Evolutionary conservation across 37 sponge, comb jelly and placozoan species (phyloP).

Genomic region (Chondrilla cf. caribensis): DNA sequence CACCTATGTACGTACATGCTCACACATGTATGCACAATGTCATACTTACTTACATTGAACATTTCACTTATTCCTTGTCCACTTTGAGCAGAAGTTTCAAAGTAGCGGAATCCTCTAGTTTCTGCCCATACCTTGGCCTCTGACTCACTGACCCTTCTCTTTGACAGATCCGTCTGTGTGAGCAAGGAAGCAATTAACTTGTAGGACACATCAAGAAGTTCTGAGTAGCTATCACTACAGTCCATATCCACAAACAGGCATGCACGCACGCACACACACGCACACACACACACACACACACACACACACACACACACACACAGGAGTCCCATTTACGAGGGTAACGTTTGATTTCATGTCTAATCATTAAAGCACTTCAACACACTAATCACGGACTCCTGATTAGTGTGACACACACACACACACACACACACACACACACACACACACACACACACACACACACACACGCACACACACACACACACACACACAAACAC

Average conservation of each 20-base stretch:
- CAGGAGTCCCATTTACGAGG: not conserved
- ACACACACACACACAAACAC: slow-evolving; percentile 1
- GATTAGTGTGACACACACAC: slow-evolving; percentile 17
- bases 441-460: slow-evolving; percentile 12
- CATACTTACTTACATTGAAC: no score
- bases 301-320: slow-evolving; percentile 27
- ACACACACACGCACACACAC: slow-evolving; percentile 20
- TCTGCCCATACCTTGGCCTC: slow-evolving; percentile 90
- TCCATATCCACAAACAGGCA: slow-evolving; percentile 1
- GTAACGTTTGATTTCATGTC: no score
- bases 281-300: slow-evolving; percentile 30
- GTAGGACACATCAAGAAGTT: no score
- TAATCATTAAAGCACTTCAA: no score
- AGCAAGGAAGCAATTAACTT: no score
- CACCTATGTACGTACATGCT: no score
- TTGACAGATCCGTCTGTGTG: slow-evolving; percentile 49
- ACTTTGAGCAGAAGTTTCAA: slow-evolving; percentile 85
- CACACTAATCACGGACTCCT: not conserved
- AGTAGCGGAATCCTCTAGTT: slow-evolving; percentile 79
- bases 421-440: slow-evolving; percentile 24
- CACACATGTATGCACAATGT: no score
- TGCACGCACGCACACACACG: not conserved
- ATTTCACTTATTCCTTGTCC: slow-evolving; percentile 69
- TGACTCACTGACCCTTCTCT: slow-evolving; percentile 49
- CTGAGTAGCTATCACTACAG: no score